These are phyloP conservation scores for Limonius californicus DNA, from an alignment of 1,140 invertebrate species.

Conservation along the genomic window DNA sequence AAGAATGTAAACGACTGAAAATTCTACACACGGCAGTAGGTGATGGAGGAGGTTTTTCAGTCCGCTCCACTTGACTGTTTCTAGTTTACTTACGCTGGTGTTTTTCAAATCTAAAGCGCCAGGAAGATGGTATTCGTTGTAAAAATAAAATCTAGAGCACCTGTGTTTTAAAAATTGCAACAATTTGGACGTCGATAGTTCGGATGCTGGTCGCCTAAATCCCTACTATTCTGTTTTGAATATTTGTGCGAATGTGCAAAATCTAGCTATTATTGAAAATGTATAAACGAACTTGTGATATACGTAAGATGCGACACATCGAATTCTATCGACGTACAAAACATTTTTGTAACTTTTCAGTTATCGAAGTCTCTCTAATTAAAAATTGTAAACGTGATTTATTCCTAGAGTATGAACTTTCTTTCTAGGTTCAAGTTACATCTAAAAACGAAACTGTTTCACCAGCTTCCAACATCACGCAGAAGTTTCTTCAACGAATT, in stretches of 20 bases:
- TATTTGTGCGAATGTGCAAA: constrained; percentile 19
- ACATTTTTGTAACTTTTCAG: background rate
- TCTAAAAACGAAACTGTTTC: constrained; percentile 17
- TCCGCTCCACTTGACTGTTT: constrained; percentile 14
- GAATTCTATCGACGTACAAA: constrained; percentile 32
- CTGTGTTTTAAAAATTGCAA: constrained; percentile 20
- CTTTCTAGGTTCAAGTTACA: constrained; percentile 24
- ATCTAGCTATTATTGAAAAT: constrained; percentile 17
- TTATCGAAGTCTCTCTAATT: background rate
- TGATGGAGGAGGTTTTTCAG: constrained; percentile 18
- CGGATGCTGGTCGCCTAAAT: background rate
- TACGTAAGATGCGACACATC: background rate
- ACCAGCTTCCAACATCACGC: constrained; percentile 18
- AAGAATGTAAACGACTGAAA: constrained; percentile 1
- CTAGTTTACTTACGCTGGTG: background rate
- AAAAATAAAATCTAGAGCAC: constrained; percentile 48
- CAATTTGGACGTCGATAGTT: constrained; percentile 2
- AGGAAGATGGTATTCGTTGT: constrained; percentile 44
- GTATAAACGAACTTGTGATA: constrained; percentile 13
- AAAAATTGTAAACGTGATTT: background rate
- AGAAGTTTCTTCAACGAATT: constrained; percentile 27
- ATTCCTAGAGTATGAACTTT: background rate
- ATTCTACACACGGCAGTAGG: constrained; percentile 37
- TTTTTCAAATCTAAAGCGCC: constrained; percentile 16
- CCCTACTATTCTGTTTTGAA: background rate